These are phyloP conservation scores for Drosophila burlai DNA, from an alignment of 1,140 invertebrate genomes.

Conservation along the genomic window DNA sequence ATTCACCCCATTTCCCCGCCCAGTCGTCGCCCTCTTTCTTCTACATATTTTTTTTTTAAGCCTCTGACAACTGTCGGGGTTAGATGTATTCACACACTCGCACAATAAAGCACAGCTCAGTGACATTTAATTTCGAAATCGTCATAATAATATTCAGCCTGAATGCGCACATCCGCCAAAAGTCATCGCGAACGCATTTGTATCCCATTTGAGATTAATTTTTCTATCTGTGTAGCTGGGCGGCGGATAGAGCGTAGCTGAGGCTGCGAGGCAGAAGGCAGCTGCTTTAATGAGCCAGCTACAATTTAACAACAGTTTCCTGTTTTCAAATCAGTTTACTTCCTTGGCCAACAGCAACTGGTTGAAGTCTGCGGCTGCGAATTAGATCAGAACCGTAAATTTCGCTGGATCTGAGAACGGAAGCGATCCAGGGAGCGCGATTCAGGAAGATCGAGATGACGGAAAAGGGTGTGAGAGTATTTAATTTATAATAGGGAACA, in stretches of 20 bases:
- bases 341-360: conserved; percentile 75
- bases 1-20: conserved; percentile 25
- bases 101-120: conserved; percentile 57
- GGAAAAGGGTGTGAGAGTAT: conserved; percentile 6
- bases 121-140: conserved; percentile 77
- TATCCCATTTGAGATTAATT: too few species aligned
- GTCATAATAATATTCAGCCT: conserved; percentile 75
- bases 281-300: conserved; percentile 76
- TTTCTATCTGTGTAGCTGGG: neutral
- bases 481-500: conserved; percentile 7
- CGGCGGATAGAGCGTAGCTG: neutral
- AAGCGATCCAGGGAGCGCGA: conserved; percentile 40
- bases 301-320: conserved; percentile 80
- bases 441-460: conserved; percentile 13
- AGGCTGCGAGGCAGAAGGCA: conserved; percentile 36
- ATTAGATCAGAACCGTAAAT: conserved; percentile 83
- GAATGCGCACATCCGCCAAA: conserved; percentile 69
- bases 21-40: neutral
- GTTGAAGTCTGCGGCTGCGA: conserved; percentile 41
- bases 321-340: conserved; percentile 83
- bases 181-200: conserved; percentile 43
- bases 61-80: conserved; percentile 75
- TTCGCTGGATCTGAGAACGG: conserved; percentile 75
- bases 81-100: conserved; percentile 27
- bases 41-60: conserved; percentile 56